phyloP scores from a whole-genome alignment of 2,888 invertebrate genomes.

The Rambutsinella grinnellia region DNA sequence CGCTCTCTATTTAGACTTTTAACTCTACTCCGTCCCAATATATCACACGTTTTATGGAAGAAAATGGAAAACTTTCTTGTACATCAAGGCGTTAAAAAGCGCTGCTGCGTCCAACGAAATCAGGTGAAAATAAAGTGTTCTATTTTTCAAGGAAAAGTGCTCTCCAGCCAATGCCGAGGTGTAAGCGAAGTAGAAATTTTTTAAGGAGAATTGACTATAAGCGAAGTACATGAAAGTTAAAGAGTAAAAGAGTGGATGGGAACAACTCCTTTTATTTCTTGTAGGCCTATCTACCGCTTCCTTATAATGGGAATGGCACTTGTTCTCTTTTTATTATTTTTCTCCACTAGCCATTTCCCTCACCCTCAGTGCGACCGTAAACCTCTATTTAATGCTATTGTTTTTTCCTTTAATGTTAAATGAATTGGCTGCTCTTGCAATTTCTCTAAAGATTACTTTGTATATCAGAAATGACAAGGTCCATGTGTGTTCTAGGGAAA shows the following conservation, averaged over 20 bases:
- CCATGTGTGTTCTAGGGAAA: neutral
- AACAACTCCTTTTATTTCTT: neutral
- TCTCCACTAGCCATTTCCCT: no score
- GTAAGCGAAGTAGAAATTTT: neutral
- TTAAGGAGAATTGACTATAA: no score
- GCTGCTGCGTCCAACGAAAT: no score
- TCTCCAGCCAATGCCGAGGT: neutral
- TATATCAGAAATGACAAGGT: constrained; percentile 18
- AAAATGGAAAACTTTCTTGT: no score
- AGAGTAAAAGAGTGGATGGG: neutral
- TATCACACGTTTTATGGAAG: no score
- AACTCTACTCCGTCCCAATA: no score
- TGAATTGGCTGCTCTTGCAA: neutral
- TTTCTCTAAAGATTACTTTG: constrained; percentile 12
- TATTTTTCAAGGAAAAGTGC: neutral
- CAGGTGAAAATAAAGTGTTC: constrained; percentile 17
- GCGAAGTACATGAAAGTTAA: no score
- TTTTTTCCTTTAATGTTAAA: constrained; percentile 3
- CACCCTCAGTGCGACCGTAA: neutral
- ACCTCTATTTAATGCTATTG: constrained; percentile 4
- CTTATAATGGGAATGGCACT: no score
- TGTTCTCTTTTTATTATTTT: no score
- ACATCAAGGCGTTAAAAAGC: no score
- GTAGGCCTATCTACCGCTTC: neutral
- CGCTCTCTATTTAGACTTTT: no score